Percentiles rank a stretch among this genome's conserved stretches.
phyloP scores from a whole-genome alignment of 1,140 invertebrate species.

The Lanistes nyassanus region DNA sequence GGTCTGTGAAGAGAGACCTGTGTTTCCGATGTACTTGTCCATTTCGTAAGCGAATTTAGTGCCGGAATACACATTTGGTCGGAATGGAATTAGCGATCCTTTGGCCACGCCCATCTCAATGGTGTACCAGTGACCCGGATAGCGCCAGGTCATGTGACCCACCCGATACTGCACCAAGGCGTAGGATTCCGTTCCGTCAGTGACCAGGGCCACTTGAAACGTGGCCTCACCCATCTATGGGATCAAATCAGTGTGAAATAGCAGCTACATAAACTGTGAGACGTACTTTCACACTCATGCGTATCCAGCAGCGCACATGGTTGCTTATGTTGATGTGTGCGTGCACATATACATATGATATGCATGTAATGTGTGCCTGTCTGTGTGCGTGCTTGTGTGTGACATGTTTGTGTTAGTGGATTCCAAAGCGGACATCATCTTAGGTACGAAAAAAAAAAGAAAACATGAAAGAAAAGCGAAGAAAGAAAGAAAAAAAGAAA shows the following conservation, averaged over 20 bases:
- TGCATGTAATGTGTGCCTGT: no score
- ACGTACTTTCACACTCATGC: no score
- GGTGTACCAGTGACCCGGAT: slow-evolving; percentile 1
- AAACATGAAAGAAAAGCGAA: no score
- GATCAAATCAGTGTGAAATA: neutral
- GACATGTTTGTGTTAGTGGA: no score
- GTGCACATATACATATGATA: no score
- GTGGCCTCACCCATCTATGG: slow-evolving; percentile 3
- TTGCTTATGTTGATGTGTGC: neutral
- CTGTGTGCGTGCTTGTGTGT: no score
- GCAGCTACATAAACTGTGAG: neutral
- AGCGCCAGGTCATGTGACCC: neutral
- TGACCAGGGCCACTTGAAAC: slow-evolving; percentile 10
- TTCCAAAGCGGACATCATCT: no score
- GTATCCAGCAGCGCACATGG: neutral
- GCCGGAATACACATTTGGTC: neutral
- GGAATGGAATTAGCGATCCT: neutral
- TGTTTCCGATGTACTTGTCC: neutral
- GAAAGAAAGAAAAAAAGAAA: no score
- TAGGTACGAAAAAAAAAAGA: no score
- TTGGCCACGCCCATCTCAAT: slow-evolving; percentile 7
- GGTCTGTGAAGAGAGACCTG: neutral
- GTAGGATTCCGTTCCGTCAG: slow-evolving; percentile 5
- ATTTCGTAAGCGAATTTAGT: neutral
- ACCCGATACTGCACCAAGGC: slow-evolving; percentile 1